phyloP scores from a whole-genome alignment of 2,113 vertebrate genomes.

The Siniperca chuatsi region DNA sequence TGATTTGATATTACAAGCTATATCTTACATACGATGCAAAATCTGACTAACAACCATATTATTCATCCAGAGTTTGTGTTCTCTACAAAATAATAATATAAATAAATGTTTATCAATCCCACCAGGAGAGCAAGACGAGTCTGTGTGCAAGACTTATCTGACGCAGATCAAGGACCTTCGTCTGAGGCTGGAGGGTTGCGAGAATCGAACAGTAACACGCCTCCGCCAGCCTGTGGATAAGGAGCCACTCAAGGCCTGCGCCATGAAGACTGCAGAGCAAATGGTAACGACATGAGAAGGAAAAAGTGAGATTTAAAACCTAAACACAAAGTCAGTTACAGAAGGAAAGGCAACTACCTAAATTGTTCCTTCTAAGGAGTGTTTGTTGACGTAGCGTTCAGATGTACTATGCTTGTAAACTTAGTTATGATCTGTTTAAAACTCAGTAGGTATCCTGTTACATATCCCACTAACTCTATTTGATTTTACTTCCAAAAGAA shows the following conservation, averaged over 20 bases:
- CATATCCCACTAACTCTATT: neutral
- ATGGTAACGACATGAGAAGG: constrained; percentile 79
- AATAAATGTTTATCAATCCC: neutral
- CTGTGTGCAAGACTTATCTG: constrained; percentile 89
- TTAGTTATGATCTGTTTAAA: neutral
- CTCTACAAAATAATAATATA: neutral
- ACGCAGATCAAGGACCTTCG: constrained; percentile 92
- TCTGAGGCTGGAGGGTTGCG: constrained; percentile 91
- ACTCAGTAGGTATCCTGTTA: neutral
- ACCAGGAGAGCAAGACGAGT: constrained; percentile 93
- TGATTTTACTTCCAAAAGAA: neutral
- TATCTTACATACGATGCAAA: neutral
- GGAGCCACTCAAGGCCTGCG: constrained; percentile 88
- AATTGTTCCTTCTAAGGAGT: neutral
- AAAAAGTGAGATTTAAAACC: neutral
- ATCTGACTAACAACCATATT: neutral
- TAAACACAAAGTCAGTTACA: neutral
- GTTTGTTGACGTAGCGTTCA: neutral
- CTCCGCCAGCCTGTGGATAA: constrained; percentile 89
- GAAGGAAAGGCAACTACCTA: neutral
- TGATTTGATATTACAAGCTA: neutral
- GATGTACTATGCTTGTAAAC: neutral
- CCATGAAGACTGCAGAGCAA: constrained; percentile 89
- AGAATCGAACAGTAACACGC: constrained; percentile 87
- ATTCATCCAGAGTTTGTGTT: neutral